These are phyloP conservation scores for Aythya baeri DNA, from an alignment of 2,113 vertebrate species.

Conservation along the genomic window DNA sequence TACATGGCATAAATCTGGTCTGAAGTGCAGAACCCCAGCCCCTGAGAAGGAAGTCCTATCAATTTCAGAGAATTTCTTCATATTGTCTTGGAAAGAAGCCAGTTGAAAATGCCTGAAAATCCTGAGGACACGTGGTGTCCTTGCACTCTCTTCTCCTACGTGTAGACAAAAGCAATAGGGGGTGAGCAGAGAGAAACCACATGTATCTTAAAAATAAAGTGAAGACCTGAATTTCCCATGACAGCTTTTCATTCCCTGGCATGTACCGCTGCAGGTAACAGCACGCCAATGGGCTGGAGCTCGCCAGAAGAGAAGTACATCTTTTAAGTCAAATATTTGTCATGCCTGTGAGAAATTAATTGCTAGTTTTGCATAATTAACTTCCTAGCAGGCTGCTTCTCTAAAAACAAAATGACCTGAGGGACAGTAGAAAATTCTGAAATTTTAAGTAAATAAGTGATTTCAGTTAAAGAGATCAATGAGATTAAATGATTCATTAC, in stretches of 20 bases:
- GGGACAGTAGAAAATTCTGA: slow-evolving; percentile 10
- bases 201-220: rapidly evolving
- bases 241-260: not conserved
- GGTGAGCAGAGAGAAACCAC: not conserved
- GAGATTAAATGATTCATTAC: slow-evolving; percentile 47
- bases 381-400: not conserved
- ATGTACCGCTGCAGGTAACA: not conserved
- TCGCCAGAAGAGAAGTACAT: not conserved
- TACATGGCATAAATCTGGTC: not conserved
- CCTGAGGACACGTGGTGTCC: not conserved
- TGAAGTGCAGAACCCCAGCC: not conserved
- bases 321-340: slow-evolving; percentile 46
- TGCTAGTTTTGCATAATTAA: slow-evolving; percentile 52
- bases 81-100: not conserved
- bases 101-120: not conserved
- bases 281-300: not conserved
- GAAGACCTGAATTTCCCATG: not conserved
- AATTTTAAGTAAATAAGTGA: slow-evolving; percentile 29
- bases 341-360: slow-evolving; percentile 44
- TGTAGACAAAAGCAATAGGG: not conserved
- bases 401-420: slow-evolving; percentile 53
- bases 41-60: not conserved
- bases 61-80: not conserved
- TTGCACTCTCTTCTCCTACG: not conserved
- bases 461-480: slow-evolving; percentile 47